These are phyloP conservation scores for Hedya salicella DNA, from an alignment of 2,888 invertebrate genomes.

Conservation along the genomic window DNA sequence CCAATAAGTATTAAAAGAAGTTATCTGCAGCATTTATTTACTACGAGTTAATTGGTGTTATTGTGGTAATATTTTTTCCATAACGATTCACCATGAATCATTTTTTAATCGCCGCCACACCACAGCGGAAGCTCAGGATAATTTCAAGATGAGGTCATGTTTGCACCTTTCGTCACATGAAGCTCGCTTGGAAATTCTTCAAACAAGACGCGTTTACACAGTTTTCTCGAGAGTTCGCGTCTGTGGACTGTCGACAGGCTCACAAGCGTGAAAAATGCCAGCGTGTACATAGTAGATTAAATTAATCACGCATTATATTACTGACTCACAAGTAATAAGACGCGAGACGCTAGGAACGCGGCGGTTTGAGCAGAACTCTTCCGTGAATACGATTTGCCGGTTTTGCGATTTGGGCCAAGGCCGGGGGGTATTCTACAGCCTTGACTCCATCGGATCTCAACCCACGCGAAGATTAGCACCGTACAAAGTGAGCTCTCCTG, in stretches of 20 bases:
- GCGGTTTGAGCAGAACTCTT: background rate
- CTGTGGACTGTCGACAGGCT: constrained; percentile 9
- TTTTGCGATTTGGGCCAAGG: constrained; percentile 34
- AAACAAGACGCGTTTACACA: constrained; percentile 18
- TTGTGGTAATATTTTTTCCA: constrained; percentile 3
- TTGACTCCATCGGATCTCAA: constrained; percentile 13
- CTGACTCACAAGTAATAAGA: constrained; percentile 19
- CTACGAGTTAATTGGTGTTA: too few species aligned
- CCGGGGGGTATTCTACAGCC: constrained; percentile 25
- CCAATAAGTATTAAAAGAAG: too few species aligned
- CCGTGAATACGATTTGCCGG: background rate
- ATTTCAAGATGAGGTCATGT: constrained; percentile 17
- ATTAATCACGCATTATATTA: constrained; percentile 24
- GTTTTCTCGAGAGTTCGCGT: constrained; percentile 1
- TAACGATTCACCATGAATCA: constrained; percentile 8
- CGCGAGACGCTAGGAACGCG: constrained; percentile 19
- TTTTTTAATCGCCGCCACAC: background rate
- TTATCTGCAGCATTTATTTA: too few species aligned
- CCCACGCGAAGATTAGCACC: constrained; percentile 19
- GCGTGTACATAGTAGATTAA: constrained; percentile 16
- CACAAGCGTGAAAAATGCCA: background rate
- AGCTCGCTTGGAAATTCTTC: constrained; percentile 13
- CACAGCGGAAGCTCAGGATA: constrained; percentile 9
- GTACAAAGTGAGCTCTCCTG: constrained; percentile 2
- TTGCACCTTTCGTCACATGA: constrained; percentile 12